These are phyloP conservation scores for Boleophthalmus pectinirostris DNA, from an alignment of 2,113 vertebrate genomes.

Conservation along the genomic window DNA sequence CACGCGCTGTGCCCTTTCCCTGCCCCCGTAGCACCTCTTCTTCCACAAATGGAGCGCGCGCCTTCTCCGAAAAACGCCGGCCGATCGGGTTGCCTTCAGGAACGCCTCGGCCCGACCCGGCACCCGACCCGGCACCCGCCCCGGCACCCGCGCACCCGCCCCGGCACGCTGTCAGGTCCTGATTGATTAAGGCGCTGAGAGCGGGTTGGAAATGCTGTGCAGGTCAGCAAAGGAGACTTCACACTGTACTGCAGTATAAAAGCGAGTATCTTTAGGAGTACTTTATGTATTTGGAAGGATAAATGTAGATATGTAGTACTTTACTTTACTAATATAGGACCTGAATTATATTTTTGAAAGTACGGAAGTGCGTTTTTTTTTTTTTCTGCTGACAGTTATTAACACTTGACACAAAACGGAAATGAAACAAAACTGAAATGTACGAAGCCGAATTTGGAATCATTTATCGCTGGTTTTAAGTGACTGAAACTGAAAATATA, in stretches of 20 bases:
- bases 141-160: no score
- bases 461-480: not conserved
- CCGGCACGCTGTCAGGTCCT: slow-evolving; percentile 38
- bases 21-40: slow-evolving; percentile 8
- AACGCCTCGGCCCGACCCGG: slow-evolving; percentile 30
- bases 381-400: not conserved
- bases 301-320: not conserved
- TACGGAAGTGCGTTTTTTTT: not conserved
- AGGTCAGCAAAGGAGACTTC: slow-evolving; percentile 12
- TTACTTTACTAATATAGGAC: not conserved
- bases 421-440: not conserved
- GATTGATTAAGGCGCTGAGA: slow-evolving; percentile 53
- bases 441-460: not conserved
- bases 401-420: not conserved
- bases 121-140: not conserved
- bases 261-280: not conserved
- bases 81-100: slow-evolving; percentile 58
- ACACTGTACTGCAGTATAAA: not conserved
- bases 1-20: not conserved
- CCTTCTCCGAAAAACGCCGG: slow-evolving; percentile 50
- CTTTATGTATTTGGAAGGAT: not conserved
- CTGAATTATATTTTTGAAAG: not conserved
- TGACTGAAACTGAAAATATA: not conserved
- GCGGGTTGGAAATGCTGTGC: slow-evolving; percentile 33
- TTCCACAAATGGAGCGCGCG: slow-evolving; percentile 48